Evolutionary conservation across 2,113 vertebrate genomes (phyloP), one percentile per base, ranked within the genome.

Genomic region (Toxotes chatareus): DNA sequence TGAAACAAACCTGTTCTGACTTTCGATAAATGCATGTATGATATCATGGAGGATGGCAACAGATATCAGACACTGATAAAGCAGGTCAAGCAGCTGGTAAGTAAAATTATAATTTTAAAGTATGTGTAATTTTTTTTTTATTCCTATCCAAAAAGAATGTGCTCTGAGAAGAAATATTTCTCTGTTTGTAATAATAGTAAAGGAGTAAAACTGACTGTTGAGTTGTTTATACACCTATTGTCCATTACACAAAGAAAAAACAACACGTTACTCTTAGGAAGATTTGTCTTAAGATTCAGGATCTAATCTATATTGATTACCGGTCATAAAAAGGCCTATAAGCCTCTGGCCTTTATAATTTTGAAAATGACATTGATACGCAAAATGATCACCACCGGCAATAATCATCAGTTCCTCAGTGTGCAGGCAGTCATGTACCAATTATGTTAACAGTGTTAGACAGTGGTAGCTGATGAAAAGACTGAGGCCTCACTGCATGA

Each of bases 351-450:
- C 8, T 64, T 73, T 19, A 59, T 40, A 21, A 68, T 34, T 51
- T 12, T 40, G 23, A 34, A 84, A 74, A 60, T 57, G 21, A 19
- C 9, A 49, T 34, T 17, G 2, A 53, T 68, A 57, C 1, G 5
- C 47, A 49, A 70, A 78, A 73, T 82, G 73, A 82, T 36, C 49
- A 40, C 4, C n/a, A 40, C 34, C 17, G 73, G 71, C 21, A 64
- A 46, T 80, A 23, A 74, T 71, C 73, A 70, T 76, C 76, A 70
- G 44, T 74, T 19, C 7, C 64, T 51, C 53, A 53, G 73, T 62
- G 53, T 69, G 73, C 38, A 32, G 63, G 46, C 36, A 38, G 68
- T 61, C 53, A 40, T 83, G 64, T 75, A 21, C 38, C 73, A 78
- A 72, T 86, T 78, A 74, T 3, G 19, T 36, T 66, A 83, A 76